Base-by-base conservation (phyloP, 2,113 vertebrate genomes). In the Thunnus thynnus region DNA sequence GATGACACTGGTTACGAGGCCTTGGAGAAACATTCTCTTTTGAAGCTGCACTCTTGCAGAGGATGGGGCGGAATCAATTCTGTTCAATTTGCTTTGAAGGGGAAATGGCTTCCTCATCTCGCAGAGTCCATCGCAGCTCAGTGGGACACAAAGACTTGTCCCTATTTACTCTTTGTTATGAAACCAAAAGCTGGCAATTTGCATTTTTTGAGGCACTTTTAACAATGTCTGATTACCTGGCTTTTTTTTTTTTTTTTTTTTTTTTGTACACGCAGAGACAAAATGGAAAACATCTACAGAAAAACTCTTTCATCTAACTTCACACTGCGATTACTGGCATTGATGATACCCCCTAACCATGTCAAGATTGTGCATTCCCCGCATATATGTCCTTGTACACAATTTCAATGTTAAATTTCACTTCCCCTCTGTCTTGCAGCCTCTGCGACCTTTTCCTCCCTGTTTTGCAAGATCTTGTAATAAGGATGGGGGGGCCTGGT, bases 21-120 rank as follows among this genome's bases (percentile, higher is more conserved):
- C 74, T 72, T 18, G 44, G 76, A 90, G 83, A 76, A 78, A 80
- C 73, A 61, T n/a, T 62, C 70, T 52, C 88, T 91, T 90, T 30
- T 91, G 88, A 91, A 89, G 90, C 82, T 51, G n/a, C 79, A 60
- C 83, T 73, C 69, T 70, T 17, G 17, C 79, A 16, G 73, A 63
- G 58, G 66, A 84, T 44, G 71, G 87, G 81, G 75, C 25, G 9
- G n/a, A 83, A 90, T 88, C 86, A 86, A 85, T 92, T 84, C 84
- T 60, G 85, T 87, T 86, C 83, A 87, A 84, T 89, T 88, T 80
- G 80, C 88, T 91, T 91, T 91, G 89, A 90, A 90, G 83, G 71
- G 76, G 46, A 87, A 86, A 88, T 77, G 48, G 87, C 84, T 70
- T 77, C 73, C 32, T 83, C 86, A 78, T 88, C 74, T 83, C 36